These are phyloP conservation scores for Cephalopholis sonnerati DNA, from an alignment of 2,113 vertebrate species.

Conservation along the genomic window DNA sequence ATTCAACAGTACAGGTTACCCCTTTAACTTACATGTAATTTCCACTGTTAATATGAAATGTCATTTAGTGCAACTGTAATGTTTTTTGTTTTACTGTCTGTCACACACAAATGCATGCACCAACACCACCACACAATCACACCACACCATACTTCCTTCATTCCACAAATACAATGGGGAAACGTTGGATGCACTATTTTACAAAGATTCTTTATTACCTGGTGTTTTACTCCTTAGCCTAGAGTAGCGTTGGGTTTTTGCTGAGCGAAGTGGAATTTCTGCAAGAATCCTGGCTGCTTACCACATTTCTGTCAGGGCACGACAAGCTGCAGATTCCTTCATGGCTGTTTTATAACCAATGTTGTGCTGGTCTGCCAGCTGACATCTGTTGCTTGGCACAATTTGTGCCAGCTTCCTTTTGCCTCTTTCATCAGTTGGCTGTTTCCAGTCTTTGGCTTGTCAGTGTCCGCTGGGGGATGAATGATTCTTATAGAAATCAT, in stretches of 20 bases:
- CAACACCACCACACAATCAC: not conserved
- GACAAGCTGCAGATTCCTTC: constrained; percentile 43
- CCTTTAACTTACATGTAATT: too few relatives aligned
- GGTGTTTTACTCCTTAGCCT: constrained; percentile 33
- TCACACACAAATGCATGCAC: not conserved
- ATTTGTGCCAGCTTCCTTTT: constrained; percentile 45
- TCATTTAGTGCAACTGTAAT: too few relatives aligned
- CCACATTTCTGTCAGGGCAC: constrained; percentile 36
- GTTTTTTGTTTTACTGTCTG: not conserved
- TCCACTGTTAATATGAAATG: too few relatives aligned
- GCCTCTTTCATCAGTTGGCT: constrained; percentile 46
- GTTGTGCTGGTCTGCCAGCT: constrained; percentile 55
- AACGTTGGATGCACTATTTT: not conserved
- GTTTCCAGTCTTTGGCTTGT: constrained; percentile 57
- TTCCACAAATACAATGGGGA: not conserved
- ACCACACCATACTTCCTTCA: not conserved
- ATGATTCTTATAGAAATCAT: constrained; percentile 30
- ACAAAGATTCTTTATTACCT: constrained; percentile 1
- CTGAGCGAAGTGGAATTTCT: constrained; percentile 40
- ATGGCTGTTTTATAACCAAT: constrained; percentile 62
- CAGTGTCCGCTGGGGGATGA: constrained; percentile 32
- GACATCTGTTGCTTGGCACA: constrained; percentile 62
- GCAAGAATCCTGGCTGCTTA: constrained; percentile 33
- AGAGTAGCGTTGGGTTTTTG: constrained; percentile 23
- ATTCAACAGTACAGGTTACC: too few relatives aligned